Evolutionary conservation across 2,888 invertebrate species (phyloP), one percentile per base, ranked within the genome.

Genomic region (Callosobruchus maculatus): DNA sequence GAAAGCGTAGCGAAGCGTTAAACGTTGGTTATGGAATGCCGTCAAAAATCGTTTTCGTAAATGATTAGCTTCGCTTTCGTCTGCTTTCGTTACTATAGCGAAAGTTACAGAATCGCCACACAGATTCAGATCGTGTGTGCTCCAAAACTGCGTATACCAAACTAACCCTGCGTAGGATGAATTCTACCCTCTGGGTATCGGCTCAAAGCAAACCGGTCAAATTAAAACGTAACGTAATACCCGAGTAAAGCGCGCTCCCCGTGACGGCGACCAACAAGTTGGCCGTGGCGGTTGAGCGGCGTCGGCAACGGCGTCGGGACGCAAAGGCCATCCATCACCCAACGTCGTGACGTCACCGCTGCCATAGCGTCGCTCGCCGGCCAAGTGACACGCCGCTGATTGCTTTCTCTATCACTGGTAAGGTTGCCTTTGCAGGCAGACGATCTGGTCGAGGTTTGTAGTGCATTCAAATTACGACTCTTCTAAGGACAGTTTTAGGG

Each of bases 351-450:
- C 49, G 49, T 49, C 49, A 49, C 49, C 1, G 13, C 9, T 49
- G 49, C 49, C 49, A 49, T 49, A 49, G 13, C 49, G 49, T 49
- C 49, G 49, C 26, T 49, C 9, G 30, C 30, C 30, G 49, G 49
- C 13, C 49, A 13, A 49, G 49, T 49, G 49, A 49, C 49, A 49
- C 49, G 49, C 7, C 49, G 49, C 49, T 49, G 49, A 49, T 49
- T 49, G 49, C 49, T 49, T 18, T 49, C 49, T 49, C 7, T 18
- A 18, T 49, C 49, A 18, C 7, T 49, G 49, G 13, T 49, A 49
- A 49, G 49, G 49, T 1, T 49, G 18, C 13, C 13, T 1, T 18
- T 1, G 49, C 1, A 76, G 79, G 72, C 67, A 68, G 78, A 74
- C 49, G 13, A n/a, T n/a, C n/a, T n/a, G n/a, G n/a, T n/a, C n/a